Evolutionary conservation across 2,888 invertebrate genomes (phyloP), one percentile per base, ranked within the genome.

Genomic region (Heliconius cydno): DNA sequence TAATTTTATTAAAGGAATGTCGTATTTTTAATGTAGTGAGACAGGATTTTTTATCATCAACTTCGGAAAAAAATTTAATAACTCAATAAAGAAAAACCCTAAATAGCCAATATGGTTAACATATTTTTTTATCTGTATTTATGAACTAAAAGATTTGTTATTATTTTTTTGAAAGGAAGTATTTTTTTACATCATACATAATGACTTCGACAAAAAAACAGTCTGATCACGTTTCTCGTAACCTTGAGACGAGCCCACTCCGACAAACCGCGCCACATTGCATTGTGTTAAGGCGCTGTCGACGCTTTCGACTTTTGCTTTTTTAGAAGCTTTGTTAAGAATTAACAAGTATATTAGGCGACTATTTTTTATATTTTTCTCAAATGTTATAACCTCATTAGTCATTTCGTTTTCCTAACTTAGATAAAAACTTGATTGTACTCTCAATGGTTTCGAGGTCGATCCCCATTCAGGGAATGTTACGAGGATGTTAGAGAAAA

Each of bases 221-320:
- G 87, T 89, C 87, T 84, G 87, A 87, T 90, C 90, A 90, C 90
- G 90, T 88, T 85, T 84, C 77, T 78, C 66, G 84, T 88, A 88
- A 86, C 92, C 92, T 91, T 92, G 91, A 88, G 89, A 87, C 88
- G 84, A 88, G 88, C 88, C 88, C 88, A 87, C 89, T 82, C 81
- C 81, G 81, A 82, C 80, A 30, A 65, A 65, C 71, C 68, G 28
- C 41, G 81, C 79, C 84, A 85, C 85, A 85, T 86, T 86, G 84
- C 83, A 83, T 84, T 83, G 80, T 78, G 82, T 86, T 86, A 87
- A 86, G 85, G 86, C 85, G 77, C 82, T 79, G 84, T 79, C 78
- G 79, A 78, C n/a, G n/a, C n/a, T 80, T 67, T 72, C 52, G 38
- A 46, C 74, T 74, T 76, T 57, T 9, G 52, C 52, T 65, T 79